Percentiles rank a stretch among this genome's conserved stretches.
These are phyloP conservation scores for Hirtodrosophila histrioides DNA, from an alignment of 2,888 invertebrate genomes.

Conservation along the genomic window DNA sequence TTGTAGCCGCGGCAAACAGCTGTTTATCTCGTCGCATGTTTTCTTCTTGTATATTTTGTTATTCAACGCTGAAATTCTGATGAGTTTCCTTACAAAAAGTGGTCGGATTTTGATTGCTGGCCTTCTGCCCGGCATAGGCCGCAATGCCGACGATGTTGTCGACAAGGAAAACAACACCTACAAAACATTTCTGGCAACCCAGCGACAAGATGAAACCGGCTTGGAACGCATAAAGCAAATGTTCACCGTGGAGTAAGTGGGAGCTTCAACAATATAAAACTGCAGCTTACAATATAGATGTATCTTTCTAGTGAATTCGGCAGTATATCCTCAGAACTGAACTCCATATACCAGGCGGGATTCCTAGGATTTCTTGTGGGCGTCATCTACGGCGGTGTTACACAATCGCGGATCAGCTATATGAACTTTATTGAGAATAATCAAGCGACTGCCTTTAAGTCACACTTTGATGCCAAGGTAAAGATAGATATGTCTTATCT, in stretches of 20 bases:
- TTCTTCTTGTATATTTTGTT: constrained; percentile 37
- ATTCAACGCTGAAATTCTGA: constrained; percentile 55
- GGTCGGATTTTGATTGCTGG: constrained; percentile 71
- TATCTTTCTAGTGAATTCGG: constrained; percentile 87
- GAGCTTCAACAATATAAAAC: not conserved
- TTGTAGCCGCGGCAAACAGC: constrained; percentile 41
- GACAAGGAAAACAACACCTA: constrained; percentile 80
- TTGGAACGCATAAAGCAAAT: constrained; percentile 81
- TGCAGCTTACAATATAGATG: not conserved
- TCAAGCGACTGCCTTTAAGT: constrained; percentile 89
- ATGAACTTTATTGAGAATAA: constrained; percentile 89
- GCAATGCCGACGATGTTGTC: constrained; percentile 57
- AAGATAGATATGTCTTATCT: not conserved
- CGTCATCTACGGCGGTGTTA: constrained; percentile 88
- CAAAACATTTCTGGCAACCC: constrained; percentile 70
- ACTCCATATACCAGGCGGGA: constrained; percentile 87
- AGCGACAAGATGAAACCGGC: constrained; percentile 80
- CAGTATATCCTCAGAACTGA: constrained; percentile 87
- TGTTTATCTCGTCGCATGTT: constrained; percentile 40
- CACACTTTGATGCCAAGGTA: constrained; percentile 89
- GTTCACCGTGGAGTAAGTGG: constrained; percentile 81
- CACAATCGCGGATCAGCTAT: constrained; percentile 87
- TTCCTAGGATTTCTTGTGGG: constrained; percentile 87
- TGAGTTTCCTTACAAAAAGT: constrained; percentile 65
- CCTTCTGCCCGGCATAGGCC: constrained; percentile 66